Evolutionary conservation across 2,888 invertebrate genomes (phyloP).

Genomic region (Anoncus sp.): DNA sequence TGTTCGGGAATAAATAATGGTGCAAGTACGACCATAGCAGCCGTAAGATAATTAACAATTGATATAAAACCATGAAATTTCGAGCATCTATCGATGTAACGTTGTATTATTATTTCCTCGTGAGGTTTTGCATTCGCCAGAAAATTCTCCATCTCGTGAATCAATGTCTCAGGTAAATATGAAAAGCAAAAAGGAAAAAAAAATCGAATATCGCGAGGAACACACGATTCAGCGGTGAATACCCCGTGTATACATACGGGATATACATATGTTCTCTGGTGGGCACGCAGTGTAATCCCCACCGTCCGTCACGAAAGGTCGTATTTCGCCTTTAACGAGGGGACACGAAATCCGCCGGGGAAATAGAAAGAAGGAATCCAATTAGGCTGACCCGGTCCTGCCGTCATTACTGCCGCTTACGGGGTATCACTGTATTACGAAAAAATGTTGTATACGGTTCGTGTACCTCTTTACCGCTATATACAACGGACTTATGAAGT

Average conservation of each 20-base stretch:
- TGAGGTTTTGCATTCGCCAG: background rate
- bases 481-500: slow-evolving; percentile 2
- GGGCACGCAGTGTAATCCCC: slow-evolving; percentile 39
- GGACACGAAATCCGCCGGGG: slow-evolving; percentile 52
- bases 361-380: slow-evolving; percentile 57
- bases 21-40: slow-evolving; percentile 58
- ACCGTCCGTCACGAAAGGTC: slow-evolving; percentile 39
- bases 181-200: too few relatives aligned
- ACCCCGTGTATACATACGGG: too few relatives aligned
- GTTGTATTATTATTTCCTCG: slow-evolving; percentile 52
- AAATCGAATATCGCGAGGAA: too few relatives aligned
- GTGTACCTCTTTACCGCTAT: background rate
- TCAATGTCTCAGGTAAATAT: background rate
- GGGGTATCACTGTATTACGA: slow-evolving; percentile 7
- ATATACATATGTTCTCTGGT: slow-evolving; percentile 5
- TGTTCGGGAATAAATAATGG: slow-evolving; percentile 63
- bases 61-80: slow-evolving; percentile 53
- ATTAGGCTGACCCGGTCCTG: slow-evolving; percentile 50
- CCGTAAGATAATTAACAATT: slow-evolving; percentile 53
- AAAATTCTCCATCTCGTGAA: slow-evolving; percentile 22
- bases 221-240: too few relatives aligned
- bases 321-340: slow-evolving; percentile 59
- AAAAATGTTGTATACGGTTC: slow-evolving; percentile 5
- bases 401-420: slow-evolving; percentile 30
- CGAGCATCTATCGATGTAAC: slow-evolving; percentile 58